Conservation (phyloP, 2,113 vertebrate genomes). For the Xiphophorus couchianus region DNA sequence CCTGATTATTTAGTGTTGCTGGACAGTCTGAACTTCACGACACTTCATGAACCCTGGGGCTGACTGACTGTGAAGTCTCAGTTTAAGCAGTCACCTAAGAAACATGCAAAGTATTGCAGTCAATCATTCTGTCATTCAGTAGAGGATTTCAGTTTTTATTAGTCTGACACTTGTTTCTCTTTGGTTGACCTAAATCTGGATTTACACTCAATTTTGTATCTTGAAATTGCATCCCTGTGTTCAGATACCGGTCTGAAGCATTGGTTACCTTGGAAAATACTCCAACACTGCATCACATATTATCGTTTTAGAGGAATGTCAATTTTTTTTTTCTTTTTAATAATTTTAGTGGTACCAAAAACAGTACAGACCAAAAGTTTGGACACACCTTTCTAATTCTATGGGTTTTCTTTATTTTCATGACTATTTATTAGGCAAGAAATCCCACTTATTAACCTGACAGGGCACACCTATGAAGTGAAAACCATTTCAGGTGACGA, state of each 20-base stretch:
- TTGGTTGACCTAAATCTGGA: constrained; percentile 22
- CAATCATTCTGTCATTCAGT: constrained; percentile 43
- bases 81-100: constrained; percentile 54
- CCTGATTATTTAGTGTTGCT: constrained; percentile 31
- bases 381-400: no score
- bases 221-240: constrained; percentile 49
- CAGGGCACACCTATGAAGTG: no score
- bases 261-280: constrained; percentile 35
- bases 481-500: no score
- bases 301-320: no score
- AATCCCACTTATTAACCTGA: no score
- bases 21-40: constrained; percentile 18
- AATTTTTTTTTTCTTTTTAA: no score
- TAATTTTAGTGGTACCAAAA: no score
- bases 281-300: background rate
- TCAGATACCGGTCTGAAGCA: constrained; percentile 33
- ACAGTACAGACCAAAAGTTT: no score
- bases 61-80: constrained; percentile 35
- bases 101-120: constrained; percentile 23
- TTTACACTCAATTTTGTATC: constrained; percentile 15
- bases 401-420: no score
- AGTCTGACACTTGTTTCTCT: constrained; percentile 32
- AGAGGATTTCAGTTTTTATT: constrained; percentile 40
- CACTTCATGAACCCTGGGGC: constrained; percentile 23
- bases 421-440: no score